Conservation (phyloP, 2,797 vertebrate species). For the Mormyrus hasselquistii region DNA sequence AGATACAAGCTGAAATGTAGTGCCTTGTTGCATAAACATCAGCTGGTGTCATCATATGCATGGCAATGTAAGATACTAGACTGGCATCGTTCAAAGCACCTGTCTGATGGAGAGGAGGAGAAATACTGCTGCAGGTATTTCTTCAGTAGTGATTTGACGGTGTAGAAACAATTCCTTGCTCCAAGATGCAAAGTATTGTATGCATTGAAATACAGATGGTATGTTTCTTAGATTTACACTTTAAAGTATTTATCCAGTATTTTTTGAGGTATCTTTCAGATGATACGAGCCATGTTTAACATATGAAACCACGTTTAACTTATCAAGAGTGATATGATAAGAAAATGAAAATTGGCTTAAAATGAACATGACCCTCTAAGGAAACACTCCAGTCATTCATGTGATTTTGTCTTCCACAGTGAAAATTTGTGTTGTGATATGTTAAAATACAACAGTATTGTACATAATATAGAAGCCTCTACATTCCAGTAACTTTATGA, state of each 20-base stretch:
- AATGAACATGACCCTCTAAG: background rate
- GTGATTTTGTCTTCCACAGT: constrained; percentile 22
- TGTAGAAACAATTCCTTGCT: background rate
- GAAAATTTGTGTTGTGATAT: constrained; percentile 11
- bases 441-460: constrained; percentile 11
- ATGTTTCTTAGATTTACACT: background rate
- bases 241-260: background rate
- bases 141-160: background rate
- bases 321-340: background rate
- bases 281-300: constrained; percentile 1
- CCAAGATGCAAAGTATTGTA: background rate
- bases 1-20: background rate
- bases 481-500: background rate
- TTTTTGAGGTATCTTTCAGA: background rate
- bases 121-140: background rate
- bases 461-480: background rate
- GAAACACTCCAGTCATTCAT: background rate
- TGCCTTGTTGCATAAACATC: background rate
- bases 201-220: background rate
- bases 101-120: background rate
- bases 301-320: background rate
- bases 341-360: background rate
- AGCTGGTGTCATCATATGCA: background rate
- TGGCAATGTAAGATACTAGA: background rate
- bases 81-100: background rate